Conservation (phyloP, 2,888 invertebrate species). For the Scaptomyza tumidula region DNA sequence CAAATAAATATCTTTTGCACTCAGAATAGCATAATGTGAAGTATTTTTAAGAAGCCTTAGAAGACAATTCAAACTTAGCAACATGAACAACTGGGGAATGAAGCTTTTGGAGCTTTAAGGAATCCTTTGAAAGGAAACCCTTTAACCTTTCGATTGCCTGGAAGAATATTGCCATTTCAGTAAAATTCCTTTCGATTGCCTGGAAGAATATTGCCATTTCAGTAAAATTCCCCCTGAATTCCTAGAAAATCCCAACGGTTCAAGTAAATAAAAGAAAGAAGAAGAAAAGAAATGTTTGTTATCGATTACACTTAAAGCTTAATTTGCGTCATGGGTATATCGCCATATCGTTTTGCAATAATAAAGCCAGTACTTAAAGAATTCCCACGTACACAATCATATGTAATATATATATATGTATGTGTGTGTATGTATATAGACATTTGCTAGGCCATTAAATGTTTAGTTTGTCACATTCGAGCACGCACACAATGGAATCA, state of each 20-base stretch:
- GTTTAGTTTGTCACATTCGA: conserved; percentile 14
- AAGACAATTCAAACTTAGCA: too few species aligned
- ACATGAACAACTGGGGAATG: too few species aligned
- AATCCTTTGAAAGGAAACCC: background rate
- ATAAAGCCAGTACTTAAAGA: background rate
- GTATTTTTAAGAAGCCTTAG: too few species aligned
- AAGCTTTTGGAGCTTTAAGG: background rate
- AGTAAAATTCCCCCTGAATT: background rate
- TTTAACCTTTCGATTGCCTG: background rate
- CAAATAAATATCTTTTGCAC: too few species aligned
- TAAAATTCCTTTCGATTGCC: background rate
- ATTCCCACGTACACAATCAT: background rate
- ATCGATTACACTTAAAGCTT: conserved; percentile 13
- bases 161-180: too few species aligned
- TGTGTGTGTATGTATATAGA: background rate
- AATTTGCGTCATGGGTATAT: conserved; percentile 14
- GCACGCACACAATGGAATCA: conserved; percentile 41
- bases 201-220: too few species aligned
- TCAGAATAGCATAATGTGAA: too few species aligned
- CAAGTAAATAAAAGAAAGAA: too few species aligned
- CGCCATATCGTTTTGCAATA: background rate
- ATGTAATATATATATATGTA: background rate
- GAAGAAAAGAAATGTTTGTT: background rate
- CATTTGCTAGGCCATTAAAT: conserved; percentile 6
- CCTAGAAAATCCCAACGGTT: too few species aligned